Evolutionary conservation across 2,113 vertebrate species (phyloP).

Genomic region (Ictalurus furcatus): DNA sequence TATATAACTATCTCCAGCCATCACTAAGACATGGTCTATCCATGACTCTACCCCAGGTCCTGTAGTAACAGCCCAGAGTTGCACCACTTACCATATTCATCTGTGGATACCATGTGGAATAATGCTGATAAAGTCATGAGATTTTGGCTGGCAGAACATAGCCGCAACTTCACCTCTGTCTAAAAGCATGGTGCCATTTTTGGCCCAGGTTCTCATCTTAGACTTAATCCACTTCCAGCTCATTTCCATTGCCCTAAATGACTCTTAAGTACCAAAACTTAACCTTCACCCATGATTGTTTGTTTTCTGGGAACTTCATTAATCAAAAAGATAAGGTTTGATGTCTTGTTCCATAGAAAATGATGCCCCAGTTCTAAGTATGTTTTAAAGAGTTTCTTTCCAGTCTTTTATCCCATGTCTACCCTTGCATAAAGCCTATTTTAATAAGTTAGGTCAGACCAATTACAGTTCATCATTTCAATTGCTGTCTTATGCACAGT

Average conservation of each 20-base stretch:
- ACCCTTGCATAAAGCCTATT: not conserved
- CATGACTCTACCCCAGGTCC: not conserved
- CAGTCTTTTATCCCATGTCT: not conserved
- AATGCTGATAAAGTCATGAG: not conserved
- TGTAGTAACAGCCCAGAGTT: not conserved
- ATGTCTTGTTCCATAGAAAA: not conserved
- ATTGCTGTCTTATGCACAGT: not conserved
- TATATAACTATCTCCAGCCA: not conserved
- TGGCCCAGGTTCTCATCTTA: not conserved
- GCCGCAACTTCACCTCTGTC: not conserved
- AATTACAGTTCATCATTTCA: constrained; percentile 20
- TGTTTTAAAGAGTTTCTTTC: not conserved
- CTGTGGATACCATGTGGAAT: not conserved
- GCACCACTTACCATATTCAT: not conserved
- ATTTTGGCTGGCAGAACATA: not conserved
- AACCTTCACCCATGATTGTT: not conserved
- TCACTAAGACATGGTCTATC: not conserved
- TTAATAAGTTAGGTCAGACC: constrained; percentile 3
- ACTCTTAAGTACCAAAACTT: not conserved
- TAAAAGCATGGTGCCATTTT: not conserved
- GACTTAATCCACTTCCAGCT: not conserved
- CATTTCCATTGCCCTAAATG: not conserved
- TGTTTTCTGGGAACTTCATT: not conserved
- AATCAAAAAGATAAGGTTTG: not conserved
- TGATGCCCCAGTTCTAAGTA: not conserved